A percentile compares a stretch with the other conserved stretches of the same genome.
phyloP scores from a whole-genome alignment of 2,888 invertebrate genomes.

The Peribatodes rhomboidaria region DNA sequence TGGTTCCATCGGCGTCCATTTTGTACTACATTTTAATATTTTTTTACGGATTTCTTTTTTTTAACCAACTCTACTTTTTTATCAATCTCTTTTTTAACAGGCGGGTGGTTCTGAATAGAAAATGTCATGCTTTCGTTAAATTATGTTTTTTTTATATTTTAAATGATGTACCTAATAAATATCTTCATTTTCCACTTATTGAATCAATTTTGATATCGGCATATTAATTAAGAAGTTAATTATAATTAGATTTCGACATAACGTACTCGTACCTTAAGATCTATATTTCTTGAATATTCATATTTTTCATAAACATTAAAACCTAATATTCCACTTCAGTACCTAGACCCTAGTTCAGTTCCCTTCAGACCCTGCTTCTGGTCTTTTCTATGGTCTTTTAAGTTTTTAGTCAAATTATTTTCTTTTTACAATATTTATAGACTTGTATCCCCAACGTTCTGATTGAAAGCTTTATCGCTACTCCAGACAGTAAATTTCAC shows the following conservation, averaged over 20 bases:
- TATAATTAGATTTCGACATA: too few species aligned
- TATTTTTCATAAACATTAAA: too few species aligned
- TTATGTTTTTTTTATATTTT: background rate
- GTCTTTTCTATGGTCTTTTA: too few species aligned
- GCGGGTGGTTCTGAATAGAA: too few species aligned
- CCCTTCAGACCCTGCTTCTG: too few species aligned
- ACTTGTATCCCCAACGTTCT: background rate
- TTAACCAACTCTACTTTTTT: background rate
- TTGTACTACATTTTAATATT: slow-evolving; percentile 1
- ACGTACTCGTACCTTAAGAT: too few species aligned
- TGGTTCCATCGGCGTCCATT: slow-evolving; percentile 2
- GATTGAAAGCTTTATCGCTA: slow-evolving; percentile 7
- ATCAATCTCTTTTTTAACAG: background rate
- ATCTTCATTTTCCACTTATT: too few species aligned
- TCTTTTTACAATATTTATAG: background rate
- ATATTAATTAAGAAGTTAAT: too few species aligned
- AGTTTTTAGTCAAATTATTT: background rate
- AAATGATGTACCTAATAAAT: background rate
- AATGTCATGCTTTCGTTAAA: background rate
- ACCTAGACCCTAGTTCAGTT: too few species aligned
- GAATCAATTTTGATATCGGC: too few species aligned
- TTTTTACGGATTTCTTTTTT: slow-evolving; percentile 3
- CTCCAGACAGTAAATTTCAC: slow-evolving; percentile 25
- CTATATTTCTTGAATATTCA: too few species aligned
- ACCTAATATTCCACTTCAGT: too few species aligned